Base-by-base conservation (phyloP, 2,888 invertebrate genomes). In the Chrysotoxum bicinctum region DNA sequence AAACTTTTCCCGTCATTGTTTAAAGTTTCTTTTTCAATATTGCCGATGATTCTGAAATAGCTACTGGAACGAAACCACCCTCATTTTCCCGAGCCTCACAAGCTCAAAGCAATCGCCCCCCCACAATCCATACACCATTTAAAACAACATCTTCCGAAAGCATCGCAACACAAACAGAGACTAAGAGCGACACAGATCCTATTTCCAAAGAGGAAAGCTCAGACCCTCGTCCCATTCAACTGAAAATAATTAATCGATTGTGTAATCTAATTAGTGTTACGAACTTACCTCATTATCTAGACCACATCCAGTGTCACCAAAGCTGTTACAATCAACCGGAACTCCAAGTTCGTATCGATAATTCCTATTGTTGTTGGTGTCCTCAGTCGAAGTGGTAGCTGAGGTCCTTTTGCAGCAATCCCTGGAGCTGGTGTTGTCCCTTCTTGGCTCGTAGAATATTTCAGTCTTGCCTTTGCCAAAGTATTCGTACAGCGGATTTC, bases 401-500 rank as follows among this genome's bases (percentile, higher is more conserved):
- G 50, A 60, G 87, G 80, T 52, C 26, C 88, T 43, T 30, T 45
- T 81, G 23, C 64, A 72, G 16, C 23, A 50, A 43, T 37, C 32
- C n/a, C 48, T 40, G 1, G 43, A 43, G 30, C 10, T 54, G 4
- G 21, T 45, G 9, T 4, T 32, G 35, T 80, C 40, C 35, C 32
- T 56, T 40, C 9, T 30, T 4, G 84, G 40, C 8, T 54, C 58
- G 45, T 80, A 84, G 35, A 75, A 80, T 45, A 84, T 66, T 80
- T 84, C 60, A 21, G 80, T 80, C 12, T 76, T 70, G 30, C 48
- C 62, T 14, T 75, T 60, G 81, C 88, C 87, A 87, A 88, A 87
- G 80, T 87, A 89, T 62, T 88, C 89, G 74, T 88, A 89, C 87
- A 89, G 88, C 80, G 88, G 89, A 89, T 88, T 88, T 80, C 86